Conservation (phyloP, 2,888 invertebrate species). For the Entomobrya multifasciata region DNA sequence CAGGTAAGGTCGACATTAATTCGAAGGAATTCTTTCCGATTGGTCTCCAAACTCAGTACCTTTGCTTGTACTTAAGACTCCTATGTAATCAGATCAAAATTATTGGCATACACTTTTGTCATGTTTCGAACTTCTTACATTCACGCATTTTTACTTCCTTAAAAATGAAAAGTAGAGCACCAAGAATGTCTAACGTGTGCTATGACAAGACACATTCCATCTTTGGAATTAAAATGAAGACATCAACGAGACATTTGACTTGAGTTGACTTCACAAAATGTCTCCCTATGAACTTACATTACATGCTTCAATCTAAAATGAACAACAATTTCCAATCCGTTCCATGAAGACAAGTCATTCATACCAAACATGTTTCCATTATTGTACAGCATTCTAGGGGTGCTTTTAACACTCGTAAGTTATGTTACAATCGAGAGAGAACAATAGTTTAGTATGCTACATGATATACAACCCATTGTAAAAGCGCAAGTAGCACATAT, state of each 20-base stretch:
- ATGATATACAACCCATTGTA: neutral
- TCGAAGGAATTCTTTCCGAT: no score
- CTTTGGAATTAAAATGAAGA: conserved; percentile 59
- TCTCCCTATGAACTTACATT: no score
- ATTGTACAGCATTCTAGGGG: conserved; percentile 17
- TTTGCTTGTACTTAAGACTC: neutral
- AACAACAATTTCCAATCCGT: conserved; percentile 30
- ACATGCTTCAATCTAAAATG: neutral
- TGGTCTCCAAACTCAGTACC: neutral
- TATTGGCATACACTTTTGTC: neutral
- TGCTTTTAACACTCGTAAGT: neutral
- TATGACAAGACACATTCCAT: conserved; percentile 20
- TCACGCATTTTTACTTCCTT: neutral
- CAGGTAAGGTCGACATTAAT: no score
- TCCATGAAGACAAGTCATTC: conserved; percentile 26
- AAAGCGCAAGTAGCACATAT: conserved; percentile 10
- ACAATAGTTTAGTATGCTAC: neutral
- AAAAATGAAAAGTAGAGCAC: neutral
- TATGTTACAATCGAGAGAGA: neutral
- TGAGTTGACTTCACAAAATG: conserved; percentile 8
- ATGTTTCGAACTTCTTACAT: neutral
- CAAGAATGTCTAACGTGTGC: no score
- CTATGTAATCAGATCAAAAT: neutral
- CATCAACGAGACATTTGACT: conserved; percentile 41
- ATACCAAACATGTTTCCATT: conserved; percentile 28